phyloP scores from a whole-genome alignment of 2,113 vertebrate species.

The Clarias gariepinus region DNA sequence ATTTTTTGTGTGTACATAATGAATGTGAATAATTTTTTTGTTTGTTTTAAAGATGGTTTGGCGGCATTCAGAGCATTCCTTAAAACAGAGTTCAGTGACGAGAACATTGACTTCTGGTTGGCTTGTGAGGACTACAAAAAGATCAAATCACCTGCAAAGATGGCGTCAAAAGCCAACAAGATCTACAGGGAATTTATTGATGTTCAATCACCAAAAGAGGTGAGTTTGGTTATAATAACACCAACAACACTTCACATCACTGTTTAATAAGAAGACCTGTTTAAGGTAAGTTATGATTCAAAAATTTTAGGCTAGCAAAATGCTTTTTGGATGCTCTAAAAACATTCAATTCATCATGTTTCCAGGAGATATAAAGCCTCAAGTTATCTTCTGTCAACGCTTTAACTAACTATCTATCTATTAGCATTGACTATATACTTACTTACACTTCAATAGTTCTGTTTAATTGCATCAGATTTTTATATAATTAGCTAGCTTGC shows the following conservation, averaged over 20 bases:
- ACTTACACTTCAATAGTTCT: too few species aligned
- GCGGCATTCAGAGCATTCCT: constrained; percentile 87
- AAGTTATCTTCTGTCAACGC: too few species aligned
- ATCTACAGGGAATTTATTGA: constrained; percentile 93
- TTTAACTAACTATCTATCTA: neutral
- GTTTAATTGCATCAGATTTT: neutral
- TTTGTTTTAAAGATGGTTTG: constrained; percentile 78
- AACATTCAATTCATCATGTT: neutral
- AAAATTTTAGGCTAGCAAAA: neutral
- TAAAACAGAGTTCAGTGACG: constrained; percentile 91
- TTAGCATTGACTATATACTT: neutral
- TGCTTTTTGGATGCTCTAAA: neutral
- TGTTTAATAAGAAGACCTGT: neutral
- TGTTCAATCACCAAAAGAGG: constrained; percentile 88
- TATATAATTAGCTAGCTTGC: neutral
- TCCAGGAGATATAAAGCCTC: neutral
- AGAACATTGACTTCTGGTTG: constrained; percentile 98
- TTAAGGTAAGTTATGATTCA: neutral
- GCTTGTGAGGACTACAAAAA: constrained; percentile 95
- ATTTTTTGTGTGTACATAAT: too few species aligned
- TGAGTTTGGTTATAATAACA: neutral
- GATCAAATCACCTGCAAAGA: constrained; percentile 80
- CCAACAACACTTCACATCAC: neutral
- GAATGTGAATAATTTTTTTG: neutral
- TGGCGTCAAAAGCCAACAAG: constrained; percentile 83